Evolutionary conservation across 2,113 vertebrate species (phyloP).

Genomic region (Cavia porcellus): DNA sequence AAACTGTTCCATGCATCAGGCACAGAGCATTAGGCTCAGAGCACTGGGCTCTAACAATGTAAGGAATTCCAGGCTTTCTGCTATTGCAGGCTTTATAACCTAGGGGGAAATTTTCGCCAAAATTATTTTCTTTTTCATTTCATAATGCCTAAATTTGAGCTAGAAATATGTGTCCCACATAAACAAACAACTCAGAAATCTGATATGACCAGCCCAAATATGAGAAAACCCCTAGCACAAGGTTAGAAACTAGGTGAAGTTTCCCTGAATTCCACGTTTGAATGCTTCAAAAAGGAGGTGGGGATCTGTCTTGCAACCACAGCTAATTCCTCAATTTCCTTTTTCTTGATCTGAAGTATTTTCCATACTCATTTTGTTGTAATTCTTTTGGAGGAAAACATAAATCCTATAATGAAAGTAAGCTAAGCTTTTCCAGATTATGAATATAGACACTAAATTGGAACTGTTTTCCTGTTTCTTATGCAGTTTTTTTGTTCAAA

Average conservation of each 20-base stretch:
- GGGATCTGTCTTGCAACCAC: not conserved
- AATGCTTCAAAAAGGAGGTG: not conserved
- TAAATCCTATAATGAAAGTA: conserved; percentile 40
- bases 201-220: not conserved
- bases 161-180: not conserved
- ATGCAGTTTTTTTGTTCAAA: conserved; percentile 63
- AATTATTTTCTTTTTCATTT: not conserved
- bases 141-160: not conserved
- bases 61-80: not conserved
- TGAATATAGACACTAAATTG: not conserved
- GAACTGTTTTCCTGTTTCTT: not conserved
- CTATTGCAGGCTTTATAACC: not conserved
- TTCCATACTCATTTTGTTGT: conserved; percentile 43
- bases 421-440: conserved; percentile 49
- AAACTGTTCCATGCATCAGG: not conserved
- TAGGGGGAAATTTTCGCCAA: not conserved
- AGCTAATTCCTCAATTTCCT: conserved; percentile 30
- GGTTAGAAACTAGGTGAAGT: not conserved
- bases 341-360: conserved; percentile 5
- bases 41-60: not conserved
- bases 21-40: not conserved
- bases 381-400: not conserved
- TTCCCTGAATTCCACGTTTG: not conserved
- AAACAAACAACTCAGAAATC: conserved; percentile 2
- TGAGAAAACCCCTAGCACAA: not conserved